phyloP scores from a whole-genome alignment of 2,888 invertebrate genomes.

The Coelopa pilipes region DNA sequence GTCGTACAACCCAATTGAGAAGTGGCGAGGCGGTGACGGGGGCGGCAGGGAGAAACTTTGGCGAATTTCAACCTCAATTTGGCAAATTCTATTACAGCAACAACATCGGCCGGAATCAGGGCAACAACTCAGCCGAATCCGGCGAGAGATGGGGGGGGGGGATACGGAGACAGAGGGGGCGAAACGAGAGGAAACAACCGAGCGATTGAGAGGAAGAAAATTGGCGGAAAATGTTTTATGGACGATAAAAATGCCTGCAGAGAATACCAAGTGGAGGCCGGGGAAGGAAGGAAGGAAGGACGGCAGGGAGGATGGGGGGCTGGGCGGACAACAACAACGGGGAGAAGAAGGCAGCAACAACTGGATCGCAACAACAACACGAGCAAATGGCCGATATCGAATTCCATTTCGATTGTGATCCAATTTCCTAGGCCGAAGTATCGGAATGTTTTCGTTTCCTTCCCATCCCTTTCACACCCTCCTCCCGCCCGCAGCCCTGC shows the following conservation, averaged over 20 bases:
- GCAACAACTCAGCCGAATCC: constrained; percentile 4
- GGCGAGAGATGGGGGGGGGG: background rate
- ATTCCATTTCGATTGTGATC: constrained; percentile 66
- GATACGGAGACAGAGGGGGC: constrained; percentile 18
- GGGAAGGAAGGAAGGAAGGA: constrained; percentile 34
- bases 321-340: constrained; percentile 18
- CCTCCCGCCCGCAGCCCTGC: too few species aligned
- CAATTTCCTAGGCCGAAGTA: constrained; percentile 62
- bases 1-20: constrained; percentile 45
- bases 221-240: constrained; percentile 58
- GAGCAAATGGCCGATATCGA: constrained; percentile 64
- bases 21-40: constrained; percentile 36
- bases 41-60: constrained; percentile 33
- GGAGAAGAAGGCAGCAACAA: constrained; percentile 38
- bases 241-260: constrained; percentile 41
- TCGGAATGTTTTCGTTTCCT: constrained; percentile 57
- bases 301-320: background rate
- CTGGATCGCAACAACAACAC: constrained; percentile 43
- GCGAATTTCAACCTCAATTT: constrained; percentile 63
- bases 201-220: constrained; percentile 24
- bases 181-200: constrained; percentile 42
- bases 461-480: background rate
- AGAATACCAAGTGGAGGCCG: background rate
- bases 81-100: constrained; percentile 62
- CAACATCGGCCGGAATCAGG: constrained; percentile 39